These are phyloP conservation scores for Ariopsis seemanni DNA, from an alignment of 2,113 vertebrate genomes.

Conservation along the genomic window DNA sequence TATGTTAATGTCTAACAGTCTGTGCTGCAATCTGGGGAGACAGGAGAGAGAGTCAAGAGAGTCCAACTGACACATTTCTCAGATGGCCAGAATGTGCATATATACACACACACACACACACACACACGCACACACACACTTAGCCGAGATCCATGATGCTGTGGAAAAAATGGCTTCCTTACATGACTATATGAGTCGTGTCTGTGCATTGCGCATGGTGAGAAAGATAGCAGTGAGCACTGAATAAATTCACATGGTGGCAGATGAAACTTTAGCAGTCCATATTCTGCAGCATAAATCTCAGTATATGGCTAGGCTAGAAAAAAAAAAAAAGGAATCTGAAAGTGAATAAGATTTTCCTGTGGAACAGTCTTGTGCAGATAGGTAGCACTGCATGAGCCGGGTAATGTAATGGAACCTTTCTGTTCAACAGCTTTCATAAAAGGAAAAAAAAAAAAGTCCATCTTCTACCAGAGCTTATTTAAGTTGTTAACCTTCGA, in stretches of 20 bases:
- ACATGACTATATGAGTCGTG: conserved; percentile 42
- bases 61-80: conserved; percentile 54
- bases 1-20: conserved; percentile 60
- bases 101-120: conserved; percentile 27
- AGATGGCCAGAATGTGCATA: conserved; percentile 32
- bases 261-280: conserved; percentile 53
- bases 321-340: neutral
- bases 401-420: conserved; percentile 16
- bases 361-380: conserved; percentile 10
- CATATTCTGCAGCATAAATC: conserved; percentile 54
- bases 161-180: conserved; percentile 39
- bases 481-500: conserved; percentile 30
- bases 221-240: conserved; percentile 50
- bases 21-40: conserved; percentile 58
- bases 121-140: conserved; percentile 30
- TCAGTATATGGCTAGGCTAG: conserved; percentile 28
- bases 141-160: conserved; percentile 38
- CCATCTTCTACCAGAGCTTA: neutral
- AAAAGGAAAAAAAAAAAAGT: neutral
- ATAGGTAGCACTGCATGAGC: neutral
- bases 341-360: conserved; percentile 29
- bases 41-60: conserved; percentile 43
- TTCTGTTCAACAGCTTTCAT: conserved; percentile 25
- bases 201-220: conserved; percentile 45
- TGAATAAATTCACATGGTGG: conserved; percentile 50